A percentile compares a stretch with the other conserved stretches of the same genome.
Conservation (phyloP, 1,140 invertebrate species). For the Macrotrachela quadricornifera region DNA sequence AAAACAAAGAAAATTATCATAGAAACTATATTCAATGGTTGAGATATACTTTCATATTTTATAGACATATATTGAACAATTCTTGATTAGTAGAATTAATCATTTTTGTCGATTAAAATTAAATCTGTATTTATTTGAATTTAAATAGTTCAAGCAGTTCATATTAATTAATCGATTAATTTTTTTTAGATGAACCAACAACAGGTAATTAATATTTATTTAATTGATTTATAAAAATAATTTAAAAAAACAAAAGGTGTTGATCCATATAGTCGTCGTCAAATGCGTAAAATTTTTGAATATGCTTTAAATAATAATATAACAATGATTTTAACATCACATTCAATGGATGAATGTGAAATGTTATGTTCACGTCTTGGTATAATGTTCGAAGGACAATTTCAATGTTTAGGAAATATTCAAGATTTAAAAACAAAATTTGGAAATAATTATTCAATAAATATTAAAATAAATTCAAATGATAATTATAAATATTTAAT, state of each 20-base stretch:
- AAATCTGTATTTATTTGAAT: too few relatives aligned
- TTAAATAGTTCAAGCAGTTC: too few relatives aligned
- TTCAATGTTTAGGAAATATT: constrained; percentile 31
- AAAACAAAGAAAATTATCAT: too few relatives aligned
- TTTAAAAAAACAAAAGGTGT: too few relatives aligned
- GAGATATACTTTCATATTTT: too few relatives aligned
- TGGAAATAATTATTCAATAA: neutral
- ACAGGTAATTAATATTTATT: too few relatives aligned
- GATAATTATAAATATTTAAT: neutral
- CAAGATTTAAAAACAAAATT: constrained; percentile 32
- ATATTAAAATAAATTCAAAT: neutral
- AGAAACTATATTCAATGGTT: too few relatives aligned
- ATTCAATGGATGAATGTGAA: constrained; percentile 22
- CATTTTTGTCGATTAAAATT: neutral
- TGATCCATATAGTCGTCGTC: constrained; percentile 67
- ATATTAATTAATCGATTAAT: too few relatives aligned
- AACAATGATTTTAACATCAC: constrained; percentile 20
- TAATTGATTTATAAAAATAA: too few relatives aligned
- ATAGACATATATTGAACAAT: too few relatives aligned
- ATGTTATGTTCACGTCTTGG: constrained; percentile 15
- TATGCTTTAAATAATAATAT: neutral
- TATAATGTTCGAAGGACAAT: constrained; percentile 31
- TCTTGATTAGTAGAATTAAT: constrained; percentile 24
- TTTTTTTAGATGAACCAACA: constrained; percentile 8
- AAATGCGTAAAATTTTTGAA: constrained; percentile 39